Conservation (phyloP, 2,113 vertebrate species). For the Melanerpes aurifrons region DNA sequence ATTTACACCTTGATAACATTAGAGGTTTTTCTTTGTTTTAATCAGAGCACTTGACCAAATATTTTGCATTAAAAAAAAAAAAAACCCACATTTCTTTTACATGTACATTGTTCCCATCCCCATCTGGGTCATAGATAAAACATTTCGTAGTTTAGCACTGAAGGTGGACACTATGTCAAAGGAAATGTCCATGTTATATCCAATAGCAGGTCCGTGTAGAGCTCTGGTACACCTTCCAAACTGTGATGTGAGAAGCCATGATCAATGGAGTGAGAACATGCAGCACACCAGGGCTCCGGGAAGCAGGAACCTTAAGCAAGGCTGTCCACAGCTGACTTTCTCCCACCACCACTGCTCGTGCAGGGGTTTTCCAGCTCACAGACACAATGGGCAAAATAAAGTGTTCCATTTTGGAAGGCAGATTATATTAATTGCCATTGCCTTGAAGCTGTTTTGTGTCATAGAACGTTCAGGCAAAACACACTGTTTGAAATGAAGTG, state of each 20-base stretch:
- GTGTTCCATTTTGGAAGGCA: background rate
- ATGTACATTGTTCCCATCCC: background rate
- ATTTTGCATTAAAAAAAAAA: background rate
- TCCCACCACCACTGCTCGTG: accelerated
- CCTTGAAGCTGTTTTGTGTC: background rate
- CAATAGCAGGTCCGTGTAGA: background rate
- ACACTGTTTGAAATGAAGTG: background rate
- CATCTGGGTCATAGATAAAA: background rate
- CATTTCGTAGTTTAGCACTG: background rate
- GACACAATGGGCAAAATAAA: background rate
- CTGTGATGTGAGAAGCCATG: background rate
- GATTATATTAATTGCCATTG: background rate
- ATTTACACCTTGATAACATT: background rate
- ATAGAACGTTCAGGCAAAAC: background rate
- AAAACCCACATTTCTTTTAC: background rate
- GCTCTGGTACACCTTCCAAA: background rate
- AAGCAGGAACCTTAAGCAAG: background rate
- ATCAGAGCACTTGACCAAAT: background rate
- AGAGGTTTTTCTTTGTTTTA: background rate
- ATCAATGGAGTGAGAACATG: background rate
- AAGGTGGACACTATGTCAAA: background rate
- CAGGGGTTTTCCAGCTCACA: background rate
- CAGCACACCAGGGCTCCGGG: background rate
- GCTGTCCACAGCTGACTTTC: background rate
- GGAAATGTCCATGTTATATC: background rate